These are phyloP conservation scores for Gambelia wislizenii DNA, from an alignment of 2,797 vertebrate genomes.

Conservation along the genomic window DNA sequence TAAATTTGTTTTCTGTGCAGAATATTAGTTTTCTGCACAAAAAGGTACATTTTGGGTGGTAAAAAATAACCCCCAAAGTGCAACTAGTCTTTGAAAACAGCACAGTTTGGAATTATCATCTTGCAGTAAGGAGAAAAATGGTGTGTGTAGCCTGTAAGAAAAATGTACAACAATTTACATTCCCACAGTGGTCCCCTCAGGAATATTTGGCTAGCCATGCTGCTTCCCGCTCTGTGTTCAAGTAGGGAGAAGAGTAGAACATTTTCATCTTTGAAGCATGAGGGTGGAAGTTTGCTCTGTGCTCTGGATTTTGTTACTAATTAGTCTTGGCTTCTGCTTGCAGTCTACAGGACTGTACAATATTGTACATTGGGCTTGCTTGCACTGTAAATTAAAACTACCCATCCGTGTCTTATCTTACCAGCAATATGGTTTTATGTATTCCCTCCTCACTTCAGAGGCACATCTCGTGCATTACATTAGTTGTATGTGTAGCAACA, in stretches of 20 bases:
- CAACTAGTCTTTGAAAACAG: no score
- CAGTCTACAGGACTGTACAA: not conserved
- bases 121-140: no score
- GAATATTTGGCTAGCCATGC: no score
- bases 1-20: no score
- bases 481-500: not conserved
- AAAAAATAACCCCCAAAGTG: no score
- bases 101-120: no score
- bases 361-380: not conserved
- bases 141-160: no score
- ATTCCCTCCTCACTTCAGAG: not conserved
- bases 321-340: not conserved
- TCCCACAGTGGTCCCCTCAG: no score
- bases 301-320: not conserved
- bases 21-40: no score
- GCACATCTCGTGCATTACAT: not conserved
- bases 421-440: not conserved
- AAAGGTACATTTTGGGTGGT: no score
- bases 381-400: constrained; percentile 13
- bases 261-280: not conserved
- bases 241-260: not conserved
- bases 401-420: not conserved
- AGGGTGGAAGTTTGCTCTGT: not conserved
- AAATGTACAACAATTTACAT: no score
- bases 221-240: not conserved